phyloP scores from a whole-genome alignment of 2,888 invertebrate species.

The Chydorus sphaericus region DNA sequence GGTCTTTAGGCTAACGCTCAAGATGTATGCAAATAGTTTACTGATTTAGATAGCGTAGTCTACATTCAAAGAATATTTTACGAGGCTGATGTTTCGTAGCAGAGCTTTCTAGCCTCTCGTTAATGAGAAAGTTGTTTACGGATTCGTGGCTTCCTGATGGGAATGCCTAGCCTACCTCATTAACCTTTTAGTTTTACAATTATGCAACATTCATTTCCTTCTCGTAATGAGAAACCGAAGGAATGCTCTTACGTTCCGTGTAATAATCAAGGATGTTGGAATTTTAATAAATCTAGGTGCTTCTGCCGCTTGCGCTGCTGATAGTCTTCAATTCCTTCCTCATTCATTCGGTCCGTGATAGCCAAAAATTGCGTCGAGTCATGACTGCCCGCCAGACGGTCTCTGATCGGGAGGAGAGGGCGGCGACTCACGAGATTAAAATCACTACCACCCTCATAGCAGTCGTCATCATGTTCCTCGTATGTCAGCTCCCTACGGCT shows the following conservation, averaged over 20 bases:
- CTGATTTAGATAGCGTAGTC: too few species aligned
- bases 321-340: slow-evolving; percentile 57
- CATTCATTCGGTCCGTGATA: slow-evolving; percentile 44
- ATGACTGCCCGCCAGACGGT: slow-evolving; percentile 32
- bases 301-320: slow-evolving; percentile 50
- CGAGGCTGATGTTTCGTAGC: too few species aligned
- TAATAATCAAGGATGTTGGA: too few species aligned
- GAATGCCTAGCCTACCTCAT: too few species aligned
- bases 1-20: too few species aligned
- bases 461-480: slow-evolving; percentile 55
- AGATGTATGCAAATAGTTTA: too few species aligned
- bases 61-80: too few species aligned
- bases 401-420: slow-evolving; percentile 6
- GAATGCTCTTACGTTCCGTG: too few species aligned
- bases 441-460: slow-evolving; percentile 61
- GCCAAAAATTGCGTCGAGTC: slow-evolving; percentile 36
- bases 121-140: background rate
- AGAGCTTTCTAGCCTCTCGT: background rate
- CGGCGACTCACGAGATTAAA: slow-evolving; percentile 43
- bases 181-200: too few species aligned
- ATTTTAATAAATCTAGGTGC: slow-evolving; percentile 18
- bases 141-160: background rate
- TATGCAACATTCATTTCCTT: too few species aligned
- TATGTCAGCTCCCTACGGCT: slow-evolving; percentile 57
- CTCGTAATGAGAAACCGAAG: too few species aligned